Base-by-base conservation (phyloP, 2,888 invertebrate species). In the Lasioglossum villosulum region DNA sequence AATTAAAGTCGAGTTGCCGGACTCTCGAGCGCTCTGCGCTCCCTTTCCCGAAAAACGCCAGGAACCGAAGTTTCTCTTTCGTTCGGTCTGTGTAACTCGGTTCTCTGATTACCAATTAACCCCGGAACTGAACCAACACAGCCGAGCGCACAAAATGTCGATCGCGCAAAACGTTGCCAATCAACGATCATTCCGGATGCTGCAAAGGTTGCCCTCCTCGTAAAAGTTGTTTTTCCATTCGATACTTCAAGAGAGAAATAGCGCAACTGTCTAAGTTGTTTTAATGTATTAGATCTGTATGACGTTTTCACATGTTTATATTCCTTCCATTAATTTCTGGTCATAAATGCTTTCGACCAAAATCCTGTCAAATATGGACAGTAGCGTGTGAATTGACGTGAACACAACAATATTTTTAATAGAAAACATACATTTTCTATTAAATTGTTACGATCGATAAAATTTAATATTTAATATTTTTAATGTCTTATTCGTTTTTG, bases 1-100 rank as follows among this genome's bases (percentile, higher is more conserved):
- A 73, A 83, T 81, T 81, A 73, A 56, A 80, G 5, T 5, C 70
- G 12, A 70, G 74, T 52, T 52, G 5, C 19, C 52, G 68, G 30
- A 16, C 34, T 10, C 52, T 52, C 52, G 52, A 34, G 30, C 19
- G 6, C 42, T 16, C 1, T 5, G 4, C 10, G 8, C 10, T 8
- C 23, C 10, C 23, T 68, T 59, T 19, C 16, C 73, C 73, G 12
- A 59, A 56, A 74, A 74, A 78, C 68, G 19, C 14, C 34, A 34
- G 3, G 4, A 19, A 76, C 10, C n/a, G 3, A 4, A 39, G 37
- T 70, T 45, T 77, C 66, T n/a, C 23, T 72, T 37, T 42, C 59
- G 14, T 80, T 59, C 19, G 34, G 37, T 19, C 52, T 68, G 19
- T n/a, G 34, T 52, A 52, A n/a, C 30, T 37, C 63, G 68, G 16